Conservation (phyloP, 2,888 invertebrate species). For the Stomorhina lunata region DNA sequence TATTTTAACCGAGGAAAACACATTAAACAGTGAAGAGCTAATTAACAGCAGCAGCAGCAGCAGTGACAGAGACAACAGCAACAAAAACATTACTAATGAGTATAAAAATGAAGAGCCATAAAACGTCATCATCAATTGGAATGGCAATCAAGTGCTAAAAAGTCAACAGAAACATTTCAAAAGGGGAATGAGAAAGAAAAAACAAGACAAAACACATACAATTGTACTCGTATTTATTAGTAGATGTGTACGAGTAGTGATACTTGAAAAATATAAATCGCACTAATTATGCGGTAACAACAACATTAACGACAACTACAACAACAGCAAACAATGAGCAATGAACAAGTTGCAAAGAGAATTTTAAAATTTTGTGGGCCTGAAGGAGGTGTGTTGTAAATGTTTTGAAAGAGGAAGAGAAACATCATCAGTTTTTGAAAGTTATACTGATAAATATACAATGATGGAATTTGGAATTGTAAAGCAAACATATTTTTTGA, state of each 20-base stretch:
- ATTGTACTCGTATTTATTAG: no score
- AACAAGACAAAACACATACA: neutral
- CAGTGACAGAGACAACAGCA: neutral
- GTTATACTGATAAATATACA: no score
- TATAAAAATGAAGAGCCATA: constrained; percentile 22
- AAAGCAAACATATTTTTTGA: no score
- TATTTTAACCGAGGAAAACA: neutral
- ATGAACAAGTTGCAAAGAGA: neutral
- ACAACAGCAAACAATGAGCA: neutral
- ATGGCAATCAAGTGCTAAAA: constrained; percentile 46
- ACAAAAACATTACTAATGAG: constrained; percentile 15
- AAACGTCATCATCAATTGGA: constrained; percentile 54
- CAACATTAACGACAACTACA: constrained; percentile 3
- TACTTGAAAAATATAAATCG: constrained; percentile 50
- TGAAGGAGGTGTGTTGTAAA: neutral
- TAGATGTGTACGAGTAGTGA: no score
- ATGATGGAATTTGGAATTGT: no score
- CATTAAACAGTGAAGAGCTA: constrained; percentile 27
- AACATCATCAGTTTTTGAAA: neutral
- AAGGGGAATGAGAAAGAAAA: neutral
- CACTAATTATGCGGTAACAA: constrained; percentile 57
- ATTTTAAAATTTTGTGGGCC: neutral
- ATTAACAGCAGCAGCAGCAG: constrained; percentile 2
- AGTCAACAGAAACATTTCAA: neutral
- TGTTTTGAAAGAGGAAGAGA: neutral